A percentile compares a stretch with the other conserved stretches of the same genome.
Evolutionary conservation across 1,140 invertebrate species (phyloP).

Genomic region (Drosophila virilis): DNA sequence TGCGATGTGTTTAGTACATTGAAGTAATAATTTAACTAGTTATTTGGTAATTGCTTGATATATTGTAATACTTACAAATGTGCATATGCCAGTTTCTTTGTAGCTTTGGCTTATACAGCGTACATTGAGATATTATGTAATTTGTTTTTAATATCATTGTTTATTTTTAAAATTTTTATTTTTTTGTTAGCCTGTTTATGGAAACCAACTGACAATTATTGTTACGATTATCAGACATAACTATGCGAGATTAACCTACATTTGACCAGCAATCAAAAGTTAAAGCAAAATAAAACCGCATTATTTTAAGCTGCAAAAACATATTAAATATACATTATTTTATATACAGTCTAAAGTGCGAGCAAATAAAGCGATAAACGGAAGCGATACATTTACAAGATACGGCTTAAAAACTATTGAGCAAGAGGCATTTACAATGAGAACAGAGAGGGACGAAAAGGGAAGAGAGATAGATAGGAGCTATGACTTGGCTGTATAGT

Average conservation of each 20-base stretch:
- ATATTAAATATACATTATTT: conserved; percentile 26
- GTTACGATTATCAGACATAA: conserved; percentile 31
- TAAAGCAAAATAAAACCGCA: conserved; percentile 44
- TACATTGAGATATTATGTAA: conserved; percentile 18
- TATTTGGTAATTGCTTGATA: conserved; percentile 75
- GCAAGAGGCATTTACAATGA: conserved; percentile 68
- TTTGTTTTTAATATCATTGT: background rate
- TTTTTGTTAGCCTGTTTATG: conserved; percentile 22
- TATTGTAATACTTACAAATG: conserved; percentile 36
- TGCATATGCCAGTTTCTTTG: conserved; percentile 10
- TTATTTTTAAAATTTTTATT: background rate
- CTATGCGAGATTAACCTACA: conserved; percentile 49
- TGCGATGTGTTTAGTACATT: conserved; percentile 57
- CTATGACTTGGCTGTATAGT: background rate
- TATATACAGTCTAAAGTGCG: conserved; percentile 16
- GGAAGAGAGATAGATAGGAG: background rate
- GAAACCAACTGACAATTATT: conserved; percentile 40
- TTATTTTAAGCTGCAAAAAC: conserved; percentile 30
- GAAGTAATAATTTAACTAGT: conserved; percentile 79
- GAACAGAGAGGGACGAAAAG: conserved; percentile 14
- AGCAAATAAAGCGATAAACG: conserved; percentile 10
- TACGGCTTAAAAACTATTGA: conserved; percentile 64
- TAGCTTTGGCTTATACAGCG: conserved; percentile 25
- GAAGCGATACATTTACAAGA: conserved; percentile 15
- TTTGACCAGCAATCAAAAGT: conserved; percentile 73